phyloP scores from a whole-genome alignment of 2,113 vertebrate genomes.

The Sigmodon hispidus region DNA sequence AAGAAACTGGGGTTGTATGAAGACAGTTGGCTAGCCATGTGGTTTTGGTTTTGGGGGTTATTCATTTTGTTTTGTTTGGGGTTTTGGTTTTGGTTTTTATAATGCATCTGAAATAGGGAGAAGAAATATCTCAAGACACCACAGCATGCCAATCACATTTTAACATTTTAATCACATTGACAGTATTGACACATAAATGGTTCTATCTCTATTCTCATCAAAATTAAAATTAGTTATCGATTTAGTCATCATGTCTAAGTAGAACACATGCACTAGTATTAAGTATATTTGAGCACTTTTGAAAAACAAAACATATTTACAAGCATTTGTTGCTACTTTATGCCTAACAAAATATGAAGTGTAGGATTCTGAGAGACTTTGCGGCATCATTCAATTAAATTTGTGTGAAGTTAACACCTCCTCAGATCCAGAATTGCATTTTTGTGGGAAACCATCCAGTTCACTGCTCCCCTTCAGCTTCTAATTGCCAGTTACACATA shows the following conservation, averaged over 20 bases:
- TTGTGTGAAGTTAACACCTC: constrained; percentile 32
- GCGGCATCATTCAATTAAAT: constrained; percentile 67
- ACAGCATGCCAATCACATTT: constrained; percentile 64
- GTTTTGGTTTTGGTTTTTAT: constrained; percentile 41
- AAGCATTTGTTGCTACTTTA: constrained; percentile 76
- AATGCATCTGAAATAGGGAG: constrained; percentile 49
- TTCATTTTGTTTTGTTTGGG: not conserved
- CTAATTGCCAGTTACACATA: fast-evolving
- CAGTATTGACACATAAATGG: constrained; percentile 74
- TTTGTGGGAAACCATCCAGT: not conserved
- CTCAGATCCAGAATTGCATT: not conserved
- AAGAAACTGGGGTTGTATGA: constrained; percentile 62
- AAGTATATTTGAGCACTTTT: constrained; percentile 85
- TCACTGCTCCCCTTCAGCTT: not conserved
- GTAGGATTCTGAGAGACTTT: constrained; percentile 73
- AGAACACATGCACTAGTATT: constrained; percentile 80
- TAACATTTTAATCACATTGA: constrained; percentile 75
- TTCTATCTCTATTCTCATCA: constrained; percentile 78
- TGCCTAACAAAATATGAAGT: constrained; percentile 70
- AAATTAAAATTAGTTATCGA: constrained; percentile 86
- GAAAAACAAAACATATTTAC: constrained; percentile 80
- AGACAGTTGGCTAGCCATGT: constrained; percentile 62
- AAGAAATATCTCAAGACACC: constrained; percentile 64
- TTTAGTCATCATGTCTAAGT: constrained; percentile 84
- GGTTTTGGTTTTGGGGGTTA: constrained; percentile 33